phyloP scores from a whole-genome alignment of 2,113 vertebrate genomes.

The Oostethus manadensis region DNA sequence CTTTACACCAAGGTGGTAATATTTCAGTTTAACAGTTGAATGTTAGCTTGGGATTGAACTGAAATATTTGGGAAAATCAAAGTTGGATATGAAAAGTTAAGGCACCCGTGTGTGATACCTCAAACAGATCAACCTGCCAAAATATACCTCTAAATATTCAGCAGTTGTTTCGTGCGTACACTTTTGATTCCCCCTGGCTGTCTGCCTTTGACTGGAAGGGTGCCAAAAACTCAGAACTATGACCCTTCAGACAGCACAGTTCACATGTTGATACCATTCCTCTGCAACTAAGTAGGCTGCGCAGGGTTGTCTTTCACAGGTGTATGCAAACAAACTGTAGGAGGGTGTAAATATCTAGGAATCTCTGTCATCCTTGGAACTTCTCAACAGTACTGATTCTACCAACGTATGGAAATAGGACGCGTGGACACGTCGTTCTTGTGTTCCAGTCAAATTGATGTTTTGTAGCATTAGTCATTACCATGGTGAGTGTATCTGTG shows the following conservation, averaged over 20 bases:
- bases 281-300: background rate
- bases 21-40: conserved; percentile 1
- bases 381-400: conserved; percentile 21
- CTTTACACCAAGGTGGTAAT: conserved; percentile 4
- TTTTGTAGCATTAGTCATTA: conserved; percentile 26
- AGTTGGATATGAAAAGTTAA: conserved; percentile 1
- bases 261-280: conserved; percentile 31
- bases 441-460: conserved; percentile 17
- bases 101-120: conserved; percentile 46
- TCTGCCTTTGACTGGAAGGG: conserved; percentile 29
- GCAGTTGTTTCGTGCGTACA: conserved; percentile 1
- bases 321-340: conserved; percentile 20
- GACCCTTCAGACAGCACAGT: conserved; percentile 13
- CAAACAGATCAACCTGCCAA: conserved; percentile 16
- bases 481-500: conserved; percentile 28
- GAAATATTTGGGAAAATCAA: background rate
- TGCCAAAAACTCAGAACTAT: conserved; percentile 28
- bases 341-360: conserved; percentile 20
- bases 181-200: conserved; percentile 16
- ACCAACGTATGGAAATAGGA: conserved; percentile 23
- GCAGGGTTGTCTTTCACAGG: conserved; percentile 43
- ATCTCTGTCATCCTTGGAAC: conserved; percentile 11
- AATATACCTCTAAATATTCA: conserved; percentile 11
- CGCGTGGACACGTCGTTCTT: background rate
- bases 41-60: conserved; percentile 5